These are phyloP conservation scores for Trichogramma dendrolimi DNA, from an alignment of 2,888 invertebrate species.

Conservation along the genomic window DNA sequence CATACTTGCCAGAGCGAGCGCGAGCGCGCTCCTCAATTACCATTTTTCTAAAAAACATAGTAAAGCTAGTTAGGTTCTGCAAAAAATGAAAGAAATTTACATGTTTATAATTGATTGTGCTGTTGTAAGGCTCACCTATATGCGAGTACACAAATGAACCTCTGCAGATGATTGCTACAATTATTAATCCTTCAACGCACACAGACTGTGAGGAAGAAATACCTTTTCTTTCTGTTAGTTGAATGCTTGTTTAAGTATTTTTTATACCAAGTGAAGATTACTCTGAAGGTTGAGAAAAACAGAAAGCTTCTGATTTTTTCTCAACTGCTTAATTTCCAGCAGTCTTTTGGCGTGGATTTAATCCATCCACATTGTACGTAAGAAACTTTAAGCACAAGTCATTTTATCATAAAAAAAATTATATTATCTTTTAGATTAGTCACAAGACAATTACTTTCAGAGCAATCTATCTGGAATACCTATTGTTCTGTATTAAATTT, in stretches of 20 bases:
- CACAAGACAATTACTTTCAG: conserved; percentile 6
- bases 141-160: no score
- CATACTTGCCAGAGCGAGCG: no score
- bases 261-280: conserved; percentile 38
- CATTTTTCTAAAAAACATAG: no score
- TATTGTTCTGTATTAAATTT: conserved; percentile 67
- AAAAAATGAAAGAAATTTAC: no score
- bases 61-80: no score
- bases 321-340: conserved; percentile 31
- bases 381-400: background rate
- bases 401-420: background rate
- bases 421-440: background rate
- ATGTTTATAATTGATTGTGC: no score
- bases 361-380: background rate
- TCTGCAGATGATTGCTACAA: no score
- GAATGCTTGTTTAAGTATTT: conserved; percentile 30
- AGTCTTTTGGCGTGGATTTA: conserved; percentile 7
- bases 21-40: no score
- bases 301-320: conserved; percentile 36
- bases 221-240: conserved; percentile 46
- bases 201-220: conserved; percentile 86
- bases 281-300: conserved; percentile 53
- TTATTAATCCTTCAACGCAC: no score
- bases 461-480: conserved; percentile 56
- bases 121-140: no score